phyloP scores from a whole-genome alignment of 2,888 invertebrate species.

The Cephalotes varians region DNA sequence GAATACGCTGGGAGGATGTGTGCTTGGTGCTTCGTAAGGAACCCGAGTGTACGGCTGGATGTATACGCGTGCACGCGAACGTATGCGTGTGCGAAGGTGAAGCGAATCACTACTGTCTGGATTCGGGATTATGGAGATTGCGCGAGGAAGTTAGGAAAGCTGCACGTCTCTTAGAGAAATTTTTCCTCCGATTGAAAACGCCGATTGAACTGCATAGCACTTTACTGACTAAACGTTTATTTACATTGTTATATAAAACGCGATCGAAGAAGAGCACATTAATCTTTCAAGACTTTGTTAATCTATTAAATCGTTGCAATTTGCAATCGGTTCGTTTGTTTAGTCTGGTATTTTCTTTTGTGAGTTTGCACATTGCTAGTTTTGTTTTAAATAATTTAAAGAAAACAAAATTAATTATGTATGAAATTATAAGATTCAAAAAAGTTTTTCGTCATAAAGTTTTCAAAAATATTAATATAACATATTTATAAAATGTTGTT shows the following conservation, averaged over 20 bases:
- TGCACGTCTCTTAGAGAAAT: conserved; percentile 7
- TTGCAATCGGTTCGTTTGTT: not conserved
- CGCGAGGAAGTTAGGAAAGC: conserved; percentile 39
- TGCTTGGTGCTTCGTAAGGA: conserved; percentile 59
- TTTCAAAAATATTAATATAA: not conserved
- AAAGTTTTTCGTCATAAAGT: not conserved
- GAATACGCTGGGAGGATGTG: conserved; percentile 79
- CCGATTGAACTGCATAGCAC: not conserved
- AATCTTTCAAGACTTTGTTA: not conserved
- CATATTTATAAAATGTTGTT: not conserved
- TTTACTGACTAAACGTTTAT: not conserved
- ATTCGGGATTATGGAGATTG: conserved; percentile 52
- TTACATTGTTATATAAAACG: conserved; percentile 6
- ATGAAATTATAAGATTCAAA: not conserved
- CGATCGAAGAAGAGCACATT: not conserved
- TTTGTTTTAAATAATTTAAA: not conserved
- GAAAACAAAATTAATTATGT: not conserved
- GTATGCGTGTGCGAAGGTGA: conserved; percentile 39
- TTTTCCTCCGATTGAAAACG: not conserved
- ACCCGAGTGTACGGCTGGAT: conserved; percentile 32
- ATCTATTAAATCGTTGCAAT: not conserved
- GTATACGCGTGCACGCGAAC: conserved; percentile 17
- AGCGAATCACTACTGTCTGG: conserved; percentile 45
- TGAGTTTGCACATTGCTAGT: not conserved
- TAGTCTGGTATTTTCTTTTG: not conserved